Base-by-base conservation (phyloP, 2,797 vertebrate genomes). In the Acanthurus leucopareius region DNA sequence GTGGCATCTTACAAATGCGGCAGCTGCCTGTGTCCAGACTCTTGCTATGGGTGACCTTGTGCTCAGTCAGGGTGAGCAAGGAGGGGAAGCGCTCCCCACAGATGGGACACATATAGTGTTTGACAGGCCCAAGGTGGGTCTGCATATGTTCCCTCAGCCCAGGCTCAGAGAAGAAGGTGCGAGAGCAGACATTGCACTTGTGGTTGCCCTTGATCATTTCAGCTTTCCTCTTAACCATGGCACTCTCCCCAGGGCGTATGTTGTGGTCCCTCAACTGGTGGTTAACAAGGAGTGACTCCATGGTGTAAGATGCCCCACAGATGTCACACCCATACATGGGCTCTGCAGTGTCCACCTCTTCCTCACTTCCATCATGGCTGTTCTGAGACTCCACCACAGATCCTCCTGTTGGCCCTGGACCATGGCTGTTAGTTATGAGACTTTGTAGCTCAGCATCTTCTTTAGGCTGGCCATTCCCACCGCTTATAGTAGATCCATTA, bases 31-130 rank as follows among this genome's bases (percentile, higher is more conserved):
- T 99, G 92, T 99, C 98, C 70, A 99, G 94, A 92, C 98, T 99
- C 95, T 99, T 99, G 92, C 98, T 99, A 69, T 99, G 98, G 1
- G 98, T 99, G 85, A 99, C 98, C 91, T 99, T 99, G 94, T 99
- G 98, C 79, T 99, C 98, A 2, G 98, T 99, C 85, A 99, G 96
- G 82, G 98, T 99, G 85, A 99, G 96, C 89, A 99, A 96, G 44
- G 98, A 99, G 0, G 98, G 98, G 91, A 99, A 99, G 48, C 98
- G 96, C 88, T 99, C 98, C 0, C 98, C 98, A 61, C 98, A 99
- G 91, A 99, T 99, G 25, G 98, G 98, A 90, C 98, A 99, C 98
- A 99, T 99, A 86, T 99, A 99, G 94, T 99, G 98, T 91, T 99
- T 99, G 89, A 99, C 98, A 32, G 98, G 98, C 85, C 98, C 98